Conservation (phyloP, 2,797 vertebrate genomes). For the Scarus forsteni region DNA sequence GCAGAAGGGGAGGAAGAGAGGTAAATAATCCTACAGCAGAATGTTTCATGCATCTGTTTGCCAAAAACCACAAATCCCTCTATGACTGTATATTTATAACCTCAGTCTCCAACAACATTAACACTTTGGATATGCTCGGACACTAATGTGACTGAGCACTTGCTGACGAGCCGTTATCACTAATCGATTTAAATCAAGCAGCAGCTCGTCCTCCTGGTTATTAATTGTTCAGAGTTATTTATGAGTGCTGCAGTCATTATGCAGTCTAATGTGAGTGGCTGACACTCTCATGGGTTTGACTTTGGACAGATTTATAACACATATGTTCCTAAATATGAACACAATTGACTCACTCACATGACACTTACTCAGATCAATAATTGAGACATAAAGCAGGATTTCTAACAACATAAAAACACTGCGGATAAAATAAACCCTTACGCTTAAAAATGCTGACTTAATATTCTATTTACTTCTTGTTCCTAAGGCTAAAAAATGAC, state of each 20-base stretch:
- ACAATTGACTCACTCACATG: background rate
- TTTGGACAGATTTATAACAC: conserved; percentile 2
- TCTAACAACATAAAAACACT: background rate
- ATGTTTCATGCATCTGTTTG: conserved; percentile 45
- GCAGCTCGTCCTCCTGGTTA: conserved; percentile 15
- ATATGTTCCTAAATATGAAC: background rate
- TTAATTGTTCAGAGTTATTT: conserved; percentile 36
- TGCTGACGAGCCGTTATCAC: conserved; percentile 31
- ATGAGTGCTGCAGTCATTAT: conserved; percentile 29
- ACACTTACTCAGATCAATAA: conserved; percentile 11
- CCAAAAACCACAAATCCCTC: conserved; percentile 31
- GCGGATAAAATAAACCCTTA: conserved; percentile 2
- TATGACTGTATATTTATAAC: conserved; percentile 30
- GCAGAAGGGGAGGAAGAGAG: conserved; percentile 9
- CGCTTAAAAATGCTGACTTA: background rate
- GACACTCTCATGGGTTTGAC: conserved; percentile 1
- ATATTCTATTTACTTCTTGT: no score
- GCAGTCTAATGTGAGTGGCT: conserved; percentile 27
- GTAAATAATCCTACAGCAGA: conserved; percentile 27
- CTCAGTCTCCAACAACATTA: conserved; percentile 1
- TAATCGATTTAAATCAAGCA: conserved; percentile 22
- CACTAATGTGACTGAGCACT: conserved; percentile 15
- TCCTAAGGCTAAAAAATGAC: no score
- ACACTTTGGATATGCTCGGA: conserved; percentile 5
- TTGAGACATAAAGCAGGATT: conserved; percentile 9